Evolutionary conservation across 2,113 vertebrate species (phyloP).

Genomic region (Sylvia atricapilla): DNA sequence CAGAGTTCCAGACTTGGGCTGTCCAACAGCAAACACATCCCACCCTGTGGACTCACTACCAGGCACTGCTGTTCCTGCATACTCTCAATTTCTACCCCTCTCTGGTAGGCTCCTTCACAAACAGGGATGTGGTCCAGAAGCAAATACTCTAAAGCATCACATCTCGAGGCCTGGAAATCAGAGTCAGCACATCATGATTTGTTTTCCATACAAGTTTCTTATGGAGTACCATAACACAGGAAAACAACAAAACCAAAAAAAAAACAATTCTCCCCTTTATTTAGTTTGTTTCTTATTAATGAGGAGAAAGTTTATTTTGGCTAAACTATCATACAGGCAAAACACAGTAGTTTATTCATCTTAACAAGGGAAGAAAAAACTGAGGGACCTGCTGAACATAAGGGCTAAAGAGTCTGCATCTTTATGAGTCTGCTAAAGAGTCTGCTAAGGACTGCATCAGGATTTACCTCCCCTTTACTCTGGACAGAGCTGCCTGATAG

Average conservation of each 20-base stretch:
- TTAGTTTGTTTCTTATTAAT: neutral
- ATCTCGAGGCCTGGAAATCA: neutral
- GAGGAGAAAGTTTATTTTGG: neutral
- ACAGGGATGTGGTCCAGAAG: neutral
- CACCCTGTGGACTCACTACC: fast-evolving
- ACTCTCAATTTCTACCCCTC: neutral
- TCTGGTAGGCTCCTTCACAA: neutral
- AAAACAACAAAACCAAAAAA: neutral
- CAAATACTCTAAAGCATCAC: neutral
- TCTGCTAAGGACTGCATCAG: neutral
- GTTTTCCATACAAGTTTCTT: neutral
- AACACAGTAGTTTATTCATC: neutral
- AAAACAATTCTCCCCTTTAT: neutral
- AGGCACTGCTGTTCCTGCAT: neutral
- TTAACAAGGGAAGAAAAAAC: neutral
- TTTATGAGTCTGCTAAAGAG: neutral
- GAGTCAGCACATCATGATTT: fast-evolving
- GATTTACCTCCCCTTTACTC: neutral
- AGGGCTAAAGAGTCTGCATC: neutral
- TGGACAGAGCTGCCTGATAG: neutral
- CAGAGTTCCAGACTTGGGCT: neutral
- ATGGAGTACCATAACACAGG: neutral
- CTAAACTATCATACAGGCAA: neutral
- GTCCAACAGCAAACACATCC: neutral
- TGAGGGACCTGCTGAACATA: neutral